Percentiles rank a stretch among this genome's conserved stretches.
Conservation (phyloP, 2,113 vertebrate species). For the Lota lota region DNA sequence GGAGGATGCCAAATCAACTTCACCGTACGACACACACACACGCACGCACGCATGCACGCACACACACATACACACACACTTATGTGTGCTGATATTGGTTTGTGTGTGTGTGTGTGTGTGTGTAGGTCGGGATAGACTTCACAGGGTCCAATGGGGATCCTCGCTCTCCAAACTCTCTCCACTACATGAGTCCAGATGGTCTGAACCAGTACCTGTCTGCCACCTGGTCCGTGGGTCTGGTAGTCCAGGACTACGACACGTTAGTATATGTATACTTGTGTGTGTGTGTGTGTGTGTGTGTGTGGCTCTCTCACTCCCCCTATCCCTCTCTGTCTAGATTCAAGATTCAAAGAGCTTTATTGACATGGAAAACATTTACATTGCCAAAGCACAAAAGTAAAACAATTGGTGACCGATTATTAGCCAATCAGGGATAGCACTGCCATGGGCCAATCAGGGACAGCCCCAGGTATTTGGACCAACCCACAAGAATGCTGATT, state of each 20-base stretch:
- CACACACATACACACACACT: background rate
- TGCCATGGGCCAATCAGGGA: no score
- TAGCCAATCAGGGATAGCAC: no score
- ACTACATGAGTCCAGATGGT: conserved; percentile 86
- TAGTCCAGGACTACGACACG: conserved; percentile 92
- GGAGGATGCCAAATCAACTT: conserved; percentile 69
- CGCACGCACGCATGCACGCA: background rate
- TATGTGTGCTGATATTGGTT: no score
- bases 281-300: background rate
- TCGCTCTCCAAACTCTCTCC: conserved; percentile 85
- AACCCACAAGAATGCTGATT: no score
- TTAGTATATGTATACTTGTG: conserved; percentile 50
- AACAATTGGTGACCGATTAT: no score
- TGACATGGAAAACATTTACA: no score
- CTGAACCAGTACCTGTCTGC: conserved; percentile 88
- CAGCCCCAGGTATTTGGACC: no score
- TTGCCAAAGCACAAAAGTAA: no score
- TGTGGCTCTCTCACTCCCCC: background rate
- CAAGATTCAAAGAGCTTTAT: no score
- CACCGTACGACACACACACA: conserved; percentile 13
- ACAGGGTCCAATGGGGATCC: conserved; percentile 93
- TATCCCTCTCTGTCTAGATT: background rate
- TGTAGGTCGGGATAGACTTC: conserved; percentile 91
- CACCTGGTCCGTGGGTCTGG: conserved; percentile 89
- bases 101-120: conserved; percentile 7